phyloP scores from a whole-genome alignment of 2,888 invertebrate genomes.

The Lingula anatina region DNA sequence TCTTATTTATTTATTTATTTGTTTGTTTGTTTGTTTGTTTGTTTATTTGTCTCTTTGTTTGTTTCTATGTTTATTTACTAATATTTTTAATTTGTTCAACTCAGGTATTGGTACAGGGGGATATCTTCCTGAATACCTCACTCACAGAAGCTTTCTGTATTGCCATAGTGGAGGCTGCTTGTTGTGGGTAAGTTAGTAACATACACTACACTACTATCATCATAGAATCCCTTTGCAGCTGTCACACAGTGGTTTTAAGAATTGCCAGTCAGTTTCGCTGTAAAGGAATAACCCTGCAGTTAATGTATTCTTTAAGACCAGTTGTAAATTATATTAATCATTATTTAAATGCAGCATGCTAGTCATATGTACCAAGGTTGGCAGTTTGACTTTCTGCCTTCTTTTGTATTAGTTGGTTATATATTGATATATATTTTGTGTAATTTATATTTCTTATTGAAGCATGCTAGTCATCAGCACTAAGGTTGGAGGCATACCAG shows the following conservation, averaged over 20 bases:
- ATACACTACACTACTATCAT: neutral
- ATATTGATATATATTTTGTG: neutral
- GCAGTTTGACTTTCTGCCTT: neutral
- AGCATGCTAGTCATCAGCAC: constrained; percentile 95
- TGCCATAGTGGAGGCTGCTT: constrained; percentile 98
- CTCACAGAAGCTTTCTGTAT: constrained; percentile 99
- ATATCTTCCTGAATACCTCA: constrained; percentile 97
- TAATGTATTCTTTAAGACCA: neutral
- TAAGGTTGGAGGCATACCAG: constrained; percentile 95
- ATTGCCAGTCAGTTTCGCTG: neutral
- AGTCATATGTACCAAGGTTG: neutral
- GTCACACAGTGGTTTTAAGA: neutral
- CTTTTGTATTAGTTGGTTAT: too few species aligned
- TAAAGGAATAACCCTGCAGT: neutral
- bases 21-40: too few species aligned
- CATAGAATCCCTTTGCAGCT: neutral
- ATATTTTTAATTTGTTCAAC: constrained; percentile 1
- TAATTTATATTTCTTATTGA: constrained; percentile 5
- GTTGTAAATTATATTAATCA: neutral
- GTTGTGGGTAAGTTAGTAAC: constrained; percentile 69
- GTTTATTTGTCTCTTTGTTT: too few species aligned
- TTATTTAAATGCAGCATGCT: neutral
- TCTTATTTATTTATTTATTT: too few species aligned
- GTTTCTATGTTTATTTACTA: neutral
- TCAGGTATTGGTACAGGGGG: constrained; percentile 77